Base-by-base conservation (phyloP, 1,140 invertebrate genomes). In the Eubasilissa regina region DNA sequence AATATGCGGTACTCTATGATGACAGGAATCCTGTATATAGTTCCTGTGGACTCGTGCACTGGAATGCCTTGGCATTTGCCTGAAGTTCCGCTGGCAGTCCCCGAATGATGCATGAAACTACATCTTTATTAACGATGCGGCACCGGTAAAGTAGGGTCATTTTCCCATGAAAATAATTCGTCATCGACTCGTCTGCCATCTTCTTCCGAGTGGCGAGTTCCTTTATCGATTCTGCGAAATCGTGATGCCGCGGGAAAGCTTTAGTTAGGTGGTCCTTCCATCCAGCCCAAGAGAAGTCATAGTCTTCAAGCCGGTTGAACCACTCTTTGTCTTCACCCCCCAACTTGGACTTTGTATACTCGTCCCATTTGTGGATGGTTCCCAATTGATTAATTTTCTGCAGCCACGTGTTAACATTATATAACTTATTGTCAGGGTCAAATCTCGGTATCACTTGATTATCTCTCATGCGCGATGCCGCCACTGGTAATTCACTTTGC, bases 51-150 rank as follows among this genome's bases (percentile, higher is more conserved):
- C 35, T 64, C 35, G 77, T 15, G 64, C 85, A 85, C 66, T 85
- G 81, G 70, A 82, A 84, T 0, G 84, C 85, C 15, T 83, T 74
- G 11, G 85, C 85, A 48, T 85, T 85, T 19, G 83, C 68, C 80
- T 85, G 85, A 15, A 86, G 43, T 6, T 80, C 76, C 13, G 12
- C 10, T 1, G 86, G 84, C 44, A 86, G 62, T 0, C 85, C 85
- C n/a, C 82, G 74, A 25, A 86, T 86, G 11, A 87, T 83, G 62
- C 85, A 86, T 0, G 85, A 86, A 0, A 87, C 84, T 11, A 70
- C 83, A 9, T 85, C 84, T 10, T 3, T 17, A 10, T 84, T 84
- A n/a, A 80, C 81, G 51, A 86, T 70, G 51, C 86, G 84, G 53
- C 86, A 86, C 0, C 82, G 77, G 53, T 84, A 85, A 15, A 85